Evolutionary conservation across 2,113 vertebrate species (phyloP).

Genomic region (Vanacampus margaritifer): DNA sequence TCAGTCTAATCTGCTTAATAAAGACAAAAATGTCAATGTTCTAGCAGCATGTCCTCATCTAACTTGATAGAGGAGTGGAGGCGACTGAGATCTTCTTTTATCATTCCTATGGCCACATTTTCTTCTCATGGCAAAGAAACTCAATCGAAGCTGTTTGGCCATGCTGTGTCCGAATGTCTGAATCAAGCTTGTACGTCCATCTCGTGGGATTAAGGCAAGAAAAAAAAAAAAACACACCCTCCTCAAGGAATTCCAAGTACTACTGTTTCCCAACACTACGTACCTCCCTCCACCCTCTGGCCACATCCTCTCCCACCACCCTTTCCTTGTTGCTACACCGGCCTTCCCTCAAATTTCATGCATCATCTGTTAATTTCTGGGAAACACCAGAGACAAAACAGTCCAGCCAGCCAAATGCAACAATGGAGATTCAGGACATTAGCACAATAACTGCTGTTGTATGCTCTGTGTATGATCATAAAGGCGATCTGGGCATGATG

Average conservation of each 20-base stretch:
- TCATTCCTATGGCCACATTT: background rate
- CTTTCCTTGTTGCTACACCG: conserved; percentile 17
- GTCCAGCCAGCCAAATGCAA: conserved; percentile 44
- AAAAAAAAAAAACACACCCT: background rate
- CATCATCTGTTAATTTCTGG: conserved; percentile 60
- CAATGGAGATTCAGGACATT: conserved; percentile 32
- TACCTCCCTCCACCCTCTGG: background rate
- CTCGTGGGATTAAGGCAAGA: background rate
- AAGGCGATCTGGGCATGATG: background rate
- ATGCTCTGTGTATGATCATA: background rate
- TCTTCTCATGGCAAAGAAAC: conserved; percentile 15
- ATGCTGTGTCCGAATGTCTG: conserved; percentile 21
- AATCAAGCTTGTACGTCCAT: conserved; percentile 15
- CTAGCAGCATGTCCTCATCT: conserved; percentile 10
- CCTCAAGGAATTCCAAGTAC: background rate
- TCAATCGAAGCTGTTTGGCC: conserved; percentile 15
- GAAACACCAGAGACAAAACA: conserved; percentile 48
- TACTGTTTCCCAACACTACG: conserved; percentile 16
- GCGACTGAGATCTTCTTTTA: background rate
- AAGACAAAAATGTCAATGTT: background rate
- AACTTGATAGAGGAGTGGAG: background rate
- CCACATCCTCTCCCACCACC: conserved; percentile 6
- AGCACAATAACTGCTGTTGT: conserved; percentile 10
- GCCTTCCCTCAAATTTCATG: conserved; percentile 45
- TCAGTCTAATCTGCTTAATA: conserved; percentile 4